Evolutionary conservation across 1,140 invertebrate genomes (phyloP), one percentile per base, ranked within the genome.

Genomic region (Euglossa dilemma): DNA sequence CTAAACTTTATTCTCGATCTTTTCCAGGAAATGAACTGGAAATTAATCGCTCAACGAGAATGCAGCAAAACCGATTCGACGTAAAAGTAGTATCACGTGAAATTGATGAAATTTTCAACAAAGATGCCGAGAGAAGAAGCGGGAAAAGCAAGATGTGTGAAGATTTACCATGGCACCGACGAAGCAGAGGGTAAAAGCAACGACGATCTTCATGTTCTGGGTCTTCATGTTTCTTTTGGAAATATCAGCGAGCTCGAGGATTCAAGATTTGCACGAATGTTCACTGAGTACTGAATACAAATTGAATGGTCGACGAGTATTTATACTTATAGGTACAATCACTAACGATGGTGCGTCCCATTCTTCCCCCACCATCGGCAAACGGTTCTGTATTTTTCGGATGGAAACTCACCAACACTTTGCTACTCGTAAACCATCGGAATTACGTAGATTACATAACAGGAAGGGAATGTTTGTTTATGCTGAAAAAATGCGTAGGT

Each of bases 181-280:
- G 18, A 93, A 6, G 69, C 87, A 91, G 25, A 92, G 36, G 14
- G 85, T 85, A 16, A 91, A 75, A 6, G 92, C 23, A 23, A 90
- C 57, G 8, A 83, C 61, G 50, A 89, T 25, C n/a, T n/a, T n/a
- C n/a, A n/a, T n/a, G n/a, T n/a, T n/a, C n/a, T n/a, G n/a, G 36
- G 57, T 59, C 78, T 90, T 91, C 90, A 91, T 91, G 16, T 85
- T 87, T 18, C 23, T 72, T 61, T 47, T 66, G 6, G 14, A 67
- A 5, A n/a, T 64, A 16, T 36, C 45, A 52, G 25, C 0, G 11
- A 28, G 12, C 20, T 61, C 12, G 45, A 36, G 36, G 12, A 28
- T n/a, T 6, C 18, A 23, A 71, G 9, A n/a, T 71, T 18, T 52
- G 36, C 23, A 11, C 23, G 18, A 56, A 50, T 47, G 74, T 74